Conservation (phyloP, 2,888 invertebrate genomes). For the Trilocha varians region DNA sequence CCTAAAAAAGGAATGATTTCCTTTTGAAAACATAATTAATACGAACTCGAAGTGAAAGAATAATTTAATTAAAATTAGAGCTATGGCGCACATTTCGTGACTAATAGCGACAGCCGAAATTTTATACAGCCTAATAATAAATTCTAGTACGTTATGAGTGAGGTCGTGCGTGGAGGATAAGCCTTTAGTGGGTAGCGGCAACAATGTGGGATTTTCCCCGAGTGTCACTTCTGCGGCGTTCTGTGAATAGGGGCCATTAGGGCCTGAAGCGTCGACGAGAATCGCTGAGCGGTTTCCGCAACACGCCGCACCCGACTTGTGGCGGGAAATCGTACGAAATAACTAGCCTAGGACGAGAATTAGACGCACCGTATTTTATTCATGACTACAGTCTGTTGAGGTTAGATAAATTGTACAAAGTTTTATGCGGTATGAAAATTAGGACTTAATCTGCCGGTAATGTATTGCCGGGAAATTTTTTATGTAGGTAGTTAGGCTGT, state of each 20-base stretch:
- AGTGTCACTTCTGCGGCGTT: constrained; percentile 18
- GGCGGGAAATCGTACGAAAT: constrained; percentile 22
- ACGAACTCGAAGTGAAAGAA: neutral
- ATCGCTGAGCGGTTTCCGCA: constrained; percentile 15
- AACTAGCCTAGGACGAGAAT: constrained; percentile 10
- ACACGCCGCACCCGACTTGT: constrained; percentile 7
- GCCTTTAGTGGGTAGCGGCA: constrained; percentile 4
- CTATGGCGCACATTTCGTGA: neutral
- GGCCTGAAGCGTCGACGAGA: constrained; percentile 10
- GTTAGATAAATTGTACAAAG: neutral
- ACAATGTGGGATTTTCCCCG: constrained; percentile 17
- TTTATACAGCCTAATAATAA: neutral
- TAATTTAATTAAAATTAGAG: neutral
- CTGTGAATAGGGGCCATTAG: constrained; percentile 24
- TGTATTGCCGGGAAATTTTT: no score
- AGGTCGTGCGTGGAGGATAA: neutral
- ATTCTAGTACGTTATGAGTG: constrained; percentile 2
- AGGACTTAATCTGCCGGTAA: no score
- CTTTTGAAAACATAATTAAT: neutral
- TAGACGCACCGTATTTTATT: neutral
- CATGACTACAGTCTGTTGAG: neutral
- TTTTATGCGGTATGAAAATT: no score
- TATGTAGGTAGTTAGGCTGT: no score
- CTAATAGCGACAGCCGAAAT: neutral
- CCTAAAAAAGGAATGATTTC: neutral